A percentile compares a stretch with the other conserved stretches of the same genome.
Evolutionary conservation across 2,888 invertebrate genomes (phyloP).

Genomic region (Agrotis clavis): DNA sequence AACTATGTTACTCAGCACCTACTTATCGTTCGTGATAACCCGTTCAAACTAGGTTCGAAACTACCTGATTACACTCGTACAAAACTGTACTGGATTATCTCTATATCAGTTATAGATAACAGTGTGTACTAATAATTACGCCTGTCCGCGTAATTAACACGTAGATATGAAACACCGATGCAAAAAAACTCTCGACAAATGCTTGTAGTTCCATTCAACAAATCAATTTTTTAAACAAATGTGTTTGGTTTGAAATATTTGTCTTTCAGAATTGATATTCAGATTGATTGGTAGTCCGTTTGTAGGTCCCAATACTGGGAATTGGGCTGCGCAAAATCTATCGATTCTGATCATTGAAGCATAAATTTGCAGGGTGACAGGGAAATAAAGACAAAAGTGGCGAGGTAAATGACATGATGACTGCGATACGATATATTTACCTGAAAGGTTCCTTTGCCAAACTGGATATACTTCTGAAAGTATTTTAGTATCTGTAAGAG

Average conservation of each 20-base stretch:
- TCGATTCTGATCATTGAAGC: slow-evolving; percentile 20
- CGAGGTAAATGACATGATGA: slow-evolving; percentile 7
- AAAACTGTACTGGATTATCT: slow-evolving; percentile 63
- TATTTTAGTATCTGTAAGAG: slow-evolving; percentile 9
- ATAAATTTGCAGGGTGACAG: slow-evolving; percentile 22
- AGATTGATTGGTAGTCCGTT: slow-evolving; percentile 29
- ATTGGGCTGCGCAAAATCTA: slow-evolving; percentile 28
- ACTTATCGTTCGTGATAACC: slow-evolving; percentile 64
- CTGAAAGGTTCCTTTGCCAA: slow-evolving; percentile 1
- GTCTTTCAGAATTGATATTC: slow-evolving; percentile 22
- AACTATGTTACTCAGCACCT: slow-evolving; percentile 66
- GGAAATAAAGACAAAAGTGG: slow-evolving; percentile 6
- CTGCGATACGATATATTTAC: slow-evolving; percentile 11
- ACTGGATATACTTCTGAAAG: neutral
- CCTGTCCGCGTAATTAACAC: slow-evolving; percentile 41
- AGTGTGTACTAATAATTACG: slow-evolving; percentile 40
- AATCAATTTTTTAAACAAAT: slow-evolving; percentile 10
- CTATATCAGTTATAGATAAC: slow-evolving; percentile 51
- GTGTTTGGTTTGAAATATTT: slow-evolving; percentile 24
- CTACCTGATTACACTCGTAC: slow-evolving; percentile 68
- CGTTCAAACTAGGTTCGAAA: slow-evolving; percentile 66
- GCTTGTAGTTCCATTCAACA: neutral
- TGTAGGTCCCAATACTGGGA: neutral
- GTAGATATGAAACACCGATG: slow-evolving; percentile 23
- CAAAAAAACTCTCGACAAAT: slow-evolving; percentile 6